Base-by-base conservation (phyloP, 2,113 vertebrate species). In the Amphilophus citrinellus region DNA sequence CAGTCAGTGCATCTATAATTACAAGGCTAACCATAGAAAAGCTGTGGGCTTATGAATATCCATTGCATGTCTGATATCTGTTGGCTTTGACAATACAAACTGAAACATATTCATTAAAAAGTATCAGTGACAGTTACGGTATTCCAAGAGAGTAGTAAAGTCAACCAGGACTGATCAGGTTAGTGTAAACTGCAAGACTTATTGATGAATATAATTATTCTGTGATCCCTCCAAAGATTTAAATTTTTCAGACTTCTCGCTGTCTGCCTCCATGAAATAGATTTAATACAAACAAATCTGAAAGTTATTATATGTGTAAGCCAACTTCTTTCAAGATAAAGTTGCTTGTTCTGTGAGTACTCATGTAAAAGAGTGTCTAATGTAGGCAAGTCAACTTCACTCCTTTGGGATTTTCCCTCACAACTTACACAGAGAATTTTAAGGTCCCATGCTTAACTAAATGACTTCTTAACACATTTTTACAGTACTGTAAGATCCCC, bases 341-440 rank as follows among this genome's bases (percentile, higher is more conserved):
- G 27, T 65, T 42, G 18, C 10, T 63, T 7, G 3, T 62, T 61
- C 24, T 8, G 7, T 75, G 58, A 24, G 30, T 82, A 61, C 61
- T 73, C 27, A 61, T 75, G 20, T 24, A 61, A 63, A 76, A 57
- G 7, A 32, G 11, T 30, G 6, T 61, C 59, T 50, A 32, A 5
- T 78, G 76, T 39, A 65, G 22, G 37, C 3, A 14, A 82, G 27
- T 82, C 44, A 22, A 62, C 56, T 15, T 65, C 17, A 39, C 68
- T 80, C 79, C 61, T 3, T 27, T 50, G 44, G 77, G 63, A 83
- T 10, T 62, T 77, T 65, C 77, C 32, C 18, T 86, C 58, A 37
- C 58, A 76, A 24, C 42, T 35, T 50, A 59, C 10, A 17, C 24
- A 39, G 61, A 53, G 22, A 63, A 56, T 63, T 73, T 56, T 35